Base-by-base conservation (phyloP, 2,888 invertebrate genomes). In the Xestia rhomboidea region DNA sequence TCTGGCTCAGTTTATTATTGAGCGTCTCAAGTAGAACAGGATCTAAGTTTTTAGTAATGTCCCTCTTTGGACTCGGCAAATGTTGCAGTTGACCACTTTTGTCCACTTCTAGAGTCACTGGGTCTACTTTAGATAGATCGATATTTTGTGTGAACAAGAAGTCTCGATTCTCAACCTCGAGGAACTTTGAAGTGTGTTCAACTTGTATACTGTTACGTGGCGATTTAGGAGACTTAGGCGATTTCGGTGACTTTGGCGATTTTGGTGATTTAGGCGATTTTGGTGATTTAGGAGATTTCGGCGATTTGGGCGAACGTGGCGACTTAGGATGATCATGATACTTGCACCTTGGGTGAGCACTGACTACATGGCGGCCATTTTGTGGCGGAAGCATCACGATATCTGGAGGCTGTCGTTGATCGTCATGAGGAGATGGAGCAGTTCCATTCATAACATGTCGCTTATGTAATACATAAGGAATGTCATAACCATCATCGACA, bases 381-480 rank as follows among this genome's bases (percentile, higher is more conserved):
- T 96, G 96, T 1, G 96, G 95, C 6, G 96, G 95, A 70, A 96
- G 90, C 93, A 95, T 96, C 66, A 96, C 93, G 18, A 96, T 96
- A 89, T 97, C 97, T 10, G 96, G 96, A 15, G 95, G 95, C 51
- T 92, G 95, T 72, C 94, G 94, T 69, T 92, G 93, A 79, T 95
- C 97, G 62, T 97, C 97, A 69, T 96, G 94, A 7, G 97, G 97
- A 0, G 97, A 97, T 0, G 97, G 97, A 0, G 98, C 98, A 0
- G 98, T 98, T 0, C 98, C 98, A 91, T 98, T 98, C 98, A 98
- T 98, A 1, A 98, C 97, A 91, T 98, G 98, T 7, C 98, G 97
- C 91, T 98, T 98, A 91, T 98, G 98, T 70, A 98, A 95, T 11
- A 98, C 98, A 90, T 99, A 99, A 0, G 98, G 98, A 91, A 99